These are phyloP conservation scores for Heliopora coerulea DNA, from an alignment of 92 coral and sea anemone species.

Conservation along the genomic window DNA sequence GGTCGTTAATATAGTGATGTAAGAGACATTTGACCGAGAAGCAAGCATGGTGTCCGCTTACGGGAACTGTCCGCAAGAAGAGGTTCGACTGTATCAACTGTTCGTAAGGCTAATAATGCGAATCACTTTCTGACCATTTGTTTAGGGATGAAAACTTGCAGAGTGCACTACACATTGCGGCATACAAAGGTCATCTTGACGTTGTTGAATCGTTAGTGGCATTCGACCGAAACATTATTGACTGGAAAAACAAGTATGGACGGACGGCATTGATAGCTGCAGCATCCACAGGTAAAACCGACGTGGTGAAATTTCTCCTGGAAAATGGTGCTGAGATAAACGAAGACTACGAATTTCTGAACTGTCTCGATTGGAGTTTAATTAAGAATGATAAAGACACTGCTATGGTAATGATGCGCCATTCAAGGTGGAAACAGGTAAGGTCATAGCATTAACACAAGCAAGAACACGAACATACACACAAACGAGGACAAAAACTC, in stretches of 20 bases:
- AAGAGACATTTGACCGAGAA: no score
- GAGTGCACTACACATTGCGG: conserved; percentile 4
- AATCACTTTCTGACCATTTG: background rate
- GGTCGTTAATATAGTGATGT: no score
- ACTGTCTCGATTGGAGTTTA: background rate
- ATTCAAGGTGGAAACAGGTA: no score
- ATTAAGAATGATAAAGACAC: no score
- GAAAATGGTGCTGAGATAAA: conserved; percentile 5
- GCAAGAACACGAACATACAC: no score
- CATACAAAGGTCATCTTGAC: conserved; percentile 12
- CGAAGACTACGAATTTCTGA: conserved; percentile 15
- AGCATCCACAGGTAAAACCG: conserved; percentile 4
- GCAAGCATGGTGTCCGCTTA: no score
- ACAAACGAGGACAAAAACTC: no score
- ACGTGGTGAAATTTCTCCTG: conserved; percentile 28
- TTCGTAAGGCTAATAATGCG: no score
- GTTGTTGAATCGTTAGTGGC: conserved; percentile 22
- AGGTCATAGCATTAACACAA: no score
- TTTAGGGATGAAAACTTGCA: conserved; percentile 8
- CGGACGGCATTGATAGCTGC: conserved; percentile 24
- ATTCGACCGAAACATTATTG: background rate
- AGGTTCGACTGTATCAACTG: no score
- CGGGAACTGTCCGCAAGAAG: no score
- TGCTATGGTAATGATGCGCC: no score
- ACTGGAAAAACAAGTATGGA: conserved; percentile 27